Evolutionary conservation across 1,140 invertebrate species (phyloP).

Genomic region (Hypothenemus hampei): DNA sequence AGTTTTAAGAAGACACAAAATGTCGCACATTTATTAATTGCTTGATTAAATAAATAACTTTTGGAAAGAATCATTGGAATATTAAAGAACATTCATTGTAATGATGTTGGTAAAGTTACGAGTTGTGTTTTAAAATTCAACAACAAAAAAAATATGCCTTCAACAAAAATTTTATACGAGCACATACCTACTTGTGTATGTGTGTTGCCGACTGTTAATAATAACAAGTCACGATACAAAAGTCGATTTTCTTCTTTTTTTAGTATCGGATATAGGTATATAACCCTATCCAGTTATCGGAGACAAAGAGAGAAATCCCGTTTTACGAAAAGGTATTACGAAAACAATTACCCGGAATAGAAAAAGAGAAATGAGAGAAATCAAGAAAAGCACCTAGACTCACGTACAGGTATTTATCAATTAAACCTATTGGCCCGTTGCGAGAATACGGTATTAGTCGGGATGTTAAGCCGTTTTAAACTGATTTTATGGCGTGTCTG

Average conservation of each 20-base stretch:
- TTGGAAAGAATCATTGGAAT: background rate
- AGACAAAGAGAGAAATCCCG: conserved; percentile 10
- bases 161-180: background rate
- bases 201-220: background rate
- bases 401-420: conserved; percentile 41
- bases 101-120: too few species aligned
- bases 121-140: background rate
- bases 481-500: conserved; percentile 4
- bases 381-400: conserved; percentile 24
- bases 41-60: background rate
- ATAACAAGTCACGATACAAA: background rate
- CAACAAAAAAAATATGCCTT: background rate
- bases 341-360: conserved; percentile 18
- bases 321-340: conserved; percentile 11
- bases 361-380: conserved; percentile 15
- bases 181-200: too few species aligned
- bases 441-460: conserved; percentile 35
- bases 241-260: background rate
- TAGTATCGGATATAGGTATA: conserved; percentile 5
- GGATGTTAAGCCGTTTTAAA: conserved; percentile 38
- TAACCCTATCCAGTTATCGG: conserved; percentile 3
- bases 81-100: background rate
- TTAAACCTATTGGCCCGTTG: conserved; percentile 31
- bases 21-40: too few species aligned
- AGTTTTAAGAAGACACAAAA: too few species aligned